These are phyloP conservation scores for Drepanosiphum platanoidis DNA, from an alignment of 2,888 invertebrate species.

Conservation along the genomic window DNA sequence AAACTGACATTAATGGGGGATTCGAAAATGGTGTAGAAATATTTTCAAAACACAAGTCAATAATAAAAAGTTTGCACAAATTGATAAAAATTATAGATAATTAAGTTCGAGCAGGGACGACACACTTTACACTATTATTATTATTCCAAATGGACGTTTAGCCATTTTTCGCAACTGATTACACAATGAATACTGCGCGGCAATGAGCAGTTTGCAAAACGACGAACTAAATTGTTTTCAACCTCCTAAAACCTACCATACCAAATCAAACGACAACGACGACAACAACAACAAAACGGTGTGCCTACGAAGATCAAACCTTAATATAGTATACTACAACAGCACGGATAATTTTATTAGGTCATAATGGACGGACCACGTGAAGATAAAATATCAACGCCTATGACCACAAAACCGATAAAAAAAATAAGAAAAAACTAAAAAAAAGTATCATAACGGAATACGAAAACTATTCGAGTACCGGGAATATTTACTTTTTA, in stretches of 20 bases:
- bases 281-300: too few relatives aligned
- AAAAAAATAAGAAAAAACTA: neutral
- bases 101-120: neutral
- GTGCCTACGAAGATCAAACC: neutral
- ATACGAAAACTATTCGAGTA: too few relatives aligned
- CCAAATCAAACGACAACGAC: neutral
- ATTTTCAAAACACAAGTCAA: too few relatives aligned
- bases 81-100: neutral
- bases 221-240: neutral
- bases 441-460: too few relatives aligned
- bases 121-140: too few relatives aligned
- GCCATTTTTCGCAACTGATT: neutral
- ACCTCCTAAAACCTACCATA: neutral
- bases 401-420: constrained; percentile 55
- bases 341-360: constrained; percentile 39
- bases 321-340: constrained; percentile 13
- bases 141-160: neutral
- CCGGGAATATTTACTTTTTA: constrained; percentile 39
- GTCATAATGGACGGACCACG: constrained; percentile 62
- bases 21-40: too few relatives aligned
- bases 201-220: neutral
- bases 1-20: too few relatives aligned
- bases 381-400: constrained; percentile 61
- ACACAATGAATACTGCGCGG: neutral
- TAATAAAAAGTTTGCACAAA: too few relatives aligned